phyloP scores from a whole-genome alignment of 2,113 vertebrate species.

The Potamarius usumacintae region DNA sequence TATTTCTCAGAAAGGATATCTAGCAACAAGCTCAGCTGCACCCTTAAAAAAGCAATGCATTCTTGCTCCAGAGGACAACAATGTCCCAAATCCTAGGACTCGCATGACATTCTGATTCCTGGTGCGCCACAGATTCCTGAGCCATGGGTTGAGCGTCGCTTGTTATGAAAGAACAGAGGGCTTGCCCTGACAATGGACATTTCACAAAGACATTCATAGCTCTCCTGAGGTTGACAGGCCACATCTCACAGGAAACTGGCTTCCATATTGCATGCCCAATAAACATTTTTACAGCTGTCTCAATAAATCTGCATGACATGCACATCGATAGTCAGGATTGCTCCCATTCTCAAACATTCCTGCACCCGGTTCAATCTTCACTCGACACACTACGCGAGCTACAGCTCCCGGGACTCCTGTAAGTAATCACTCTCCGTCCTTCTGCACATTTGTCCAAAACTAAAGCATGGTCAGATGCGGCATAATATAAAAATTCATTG shows the following conservation, averaged over 20 bases:
- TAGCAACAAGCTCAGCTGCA: conserved; percentile 36
- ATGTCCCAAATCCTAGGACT: conserved; percentile 7
- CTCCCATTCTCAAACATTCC: conserved; percentile 43
- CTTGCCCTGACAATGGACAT: not conserved
- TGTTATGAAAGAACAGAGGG: not conserved
- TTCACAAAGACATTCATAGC: conserved; percentile 35
- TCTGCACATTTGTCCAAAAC: not conserved
- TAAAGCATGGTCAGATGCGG: conserved; percentile 3
- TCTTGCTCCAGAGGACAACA: conserved; percentile 16
- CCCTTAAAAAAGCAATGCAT: conserved; percentile 16
- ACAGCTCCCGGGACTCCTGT: conserved; percentile 14
- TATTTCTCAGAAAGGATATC: conserved; percentile 1
- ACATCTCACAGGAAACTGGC: conserved; percentile 45
- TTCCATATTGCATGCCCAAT: conserved; percentile 43
- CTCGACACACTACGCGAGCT: not conserved
- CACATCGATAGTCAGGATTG: conserved; percentile 23
- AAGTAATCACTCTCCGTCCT: not conserved
- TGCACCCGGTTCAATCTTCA: conserved; percentile 16
- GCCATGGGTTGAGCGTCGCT: not conserved
- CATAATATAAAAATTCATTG: not conserved
- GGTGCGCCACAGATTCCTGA: conserved; percentile 36
- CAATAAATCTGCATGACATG: conserved; percentile 53
- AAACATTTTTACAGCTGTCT: conserved; percentile 58
- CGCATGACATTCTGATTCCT: conserved; percentile 25
- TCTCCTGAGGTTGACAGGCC: conserved; percentile 34